Percentiles rank a stretch among this genome's conserved stretches.
These are phyloP conservation scores for Polypedilum vanderplanki DNA, from an alignment of 1,140 invertebrate genomes.

Conservation along the genomic window DNA sequence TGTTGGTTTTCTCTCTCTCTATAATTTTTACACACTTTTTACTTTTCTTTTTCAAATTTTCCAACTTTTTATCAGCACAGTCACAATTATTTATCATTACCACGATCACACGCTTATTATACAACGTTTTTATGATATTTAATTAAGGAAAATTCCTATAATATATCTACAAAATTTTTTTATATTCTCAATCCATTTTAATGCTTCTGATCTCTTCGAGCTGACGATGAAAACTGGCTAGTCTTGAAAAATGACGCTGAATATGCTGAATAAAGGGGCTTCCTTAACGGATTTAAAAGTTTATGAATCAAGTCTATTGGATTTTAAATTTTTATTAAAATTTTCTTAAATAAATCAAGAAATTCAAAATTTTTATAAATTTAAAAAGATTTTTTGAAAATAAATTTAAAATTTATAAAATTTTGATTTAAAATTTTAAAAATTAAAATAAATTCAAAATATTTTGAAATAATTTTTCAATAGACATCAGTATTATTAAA, in stretches of 20 bases:
- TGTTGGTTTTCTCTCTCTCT: slow-evolving; percentile 22
- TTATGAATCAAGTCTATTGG: too few species aligned
- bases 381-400: too few species aligned
- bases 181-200: slow-evolving; percentile 7
- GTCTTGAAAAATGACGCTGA: background rate
- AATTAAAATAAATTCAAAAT: too few species aligned
- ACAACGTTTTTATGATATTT: slow-evolving; percentile 22
- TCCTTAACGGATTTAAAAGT: too few species aligned
- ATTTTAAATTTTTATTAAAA: too few species aligned
- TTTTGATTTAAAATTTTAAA: too few species aligned
- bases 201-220: slow-evolving; percentile 16
- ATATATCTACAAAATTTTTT: background rate
- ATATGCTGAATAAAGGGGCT: too few species aligned
- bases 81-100: background rate
- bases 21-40: background rate
- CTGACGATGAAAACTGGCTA: slow-evolving; percentile 2
- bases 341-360: too few species aligned
- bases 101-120: slow-evolving; percentile 16
- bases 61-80: slow-evolving; percentile 15
- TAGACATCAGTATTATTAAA: too few species aligned
- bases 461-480: too few species aligned
- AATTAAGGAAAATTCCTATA: slow-evolving; percentile 25
- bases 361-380: too few species aligned
- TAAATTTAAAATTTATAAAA: too few species aligned
- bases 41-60: background rate